Evolutionary conservation across 2,797 vertebrate genomes (phyloP).

Genomic region (Geotrypetes seraphini): DNA sequence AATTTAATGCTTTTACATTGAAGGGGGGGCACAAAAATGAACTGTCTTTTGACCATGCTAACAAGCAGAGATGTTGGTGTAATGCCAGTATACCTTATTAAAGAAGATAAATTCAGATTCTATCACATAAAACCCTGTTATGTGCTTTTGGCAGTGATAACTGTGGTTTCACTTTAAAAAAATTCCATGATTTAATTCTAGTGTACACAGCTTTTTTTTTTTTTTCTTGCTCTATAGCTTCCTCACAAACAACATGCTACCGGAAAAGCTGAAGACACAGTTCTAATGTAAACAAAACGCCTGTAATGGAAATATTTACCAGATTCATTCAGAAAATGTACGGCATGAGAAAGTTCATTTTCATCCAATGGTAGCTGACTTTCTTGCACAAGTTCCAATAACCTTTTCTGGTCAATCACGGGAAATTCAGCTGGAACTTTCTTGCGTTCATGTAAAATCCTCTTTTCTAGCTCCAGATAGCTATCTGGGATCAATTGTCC

Average conservation of each 20-base stretch:
- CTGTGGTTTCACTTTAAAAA: no score
- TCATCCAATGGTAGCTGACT: slow-evolving; percentile 83
- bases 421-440: slow-evolving; percentile 75
- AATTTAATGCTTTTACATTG: not conserved
- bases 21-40: not conserved
- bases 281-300: not conserved
- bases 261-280: no score
- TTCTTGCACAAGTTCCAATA: slow-evolving; percentile 76
- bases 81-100: no score
- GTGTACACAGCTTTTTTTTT: no score
- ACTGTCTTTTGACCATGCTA: not conserved
- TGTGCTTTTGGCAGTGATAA: no score
- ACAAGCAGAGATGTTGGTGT: no score
- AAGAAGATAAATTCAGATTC: no score
- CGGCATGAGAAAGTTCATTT: slow-evolving; percentile 79
- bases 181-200: no score
- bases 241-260: no score
- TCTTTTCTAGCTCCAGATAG: slow-evolving; percentile 85
- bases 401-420: slow-evolving; percentile 63
- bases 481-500: slow-evolving; percentile 92
- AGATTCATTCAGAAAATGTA: slow-evolving; percentile 89
- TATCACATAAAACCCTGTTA: no score
- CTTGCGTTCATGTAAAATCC: slow-evolving; percentile 68
- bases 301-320: slow-evolving; percentile 40
- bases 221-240: no score